Base-by-base conservation (phyloP, 2,888 invertebrate genomes). In the Altica lythri region DNA sequence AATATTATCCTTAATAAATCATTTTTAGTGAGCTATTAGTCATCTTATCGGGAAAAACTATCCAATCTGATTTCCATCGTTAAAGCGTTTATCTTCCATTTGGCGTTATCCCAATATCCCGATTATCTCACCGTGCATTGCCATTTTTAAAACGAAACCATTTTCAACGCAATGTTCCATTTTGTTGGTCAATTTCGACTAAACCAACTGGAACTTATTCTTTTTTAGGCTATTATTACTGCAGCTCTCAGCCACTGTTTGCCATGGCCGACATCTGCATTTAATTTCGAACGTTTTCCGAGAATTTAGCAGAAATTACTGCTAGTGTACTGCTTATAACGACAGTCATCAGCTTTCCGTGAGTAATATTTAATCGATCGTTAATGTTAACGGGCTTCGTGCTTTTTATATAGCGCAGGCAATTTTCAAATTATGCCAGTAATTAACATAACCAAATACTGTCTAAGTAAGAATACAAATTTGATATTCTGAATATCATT, bases 181-280 rank as follows among this genome's bases (percentile, higher is more conserved):
- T 53, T 14, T 47, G 42, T 53, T 53, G 53, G 53, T 47, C 42
- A 53, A 53, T 53, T 53, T 10, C 47, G 42, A 53, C 32, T 27
- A 35, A 53, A 53, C 53, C 47, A 47, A 47, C 18, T 47, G 46
- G 19, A 53, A 47, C 47, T 53, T 53, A 53, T 42, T 53, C 19
- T 53, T 52, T 53, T 46, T 42, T 29, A n/a, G 12, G 13, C 42
- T 27, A 27, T 53, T 47, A 53, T 53, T 42, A 47, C 47, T 47
- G 53, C 47, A 34, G 53, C 30, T 22, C 34, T 53, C 13, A 22
- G 38, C 10, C 45, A 18, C 16, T 34, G 43, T 40, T 46, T 38
- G 32, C 52, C 46, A 46, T 43, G 29, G 37, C 47, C 44, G 27
- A 38, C 52, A 51, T 56, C 52, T 56, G 55, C 55, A 56, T 56